A percentile compares a stretch with the other conserved stretches of the same genome.
These are phyloP conservation scores for Camelus dromedarius DNA, from an alignment of 2,113 vertebrate species.

Conservation along the genomic window DNA sequence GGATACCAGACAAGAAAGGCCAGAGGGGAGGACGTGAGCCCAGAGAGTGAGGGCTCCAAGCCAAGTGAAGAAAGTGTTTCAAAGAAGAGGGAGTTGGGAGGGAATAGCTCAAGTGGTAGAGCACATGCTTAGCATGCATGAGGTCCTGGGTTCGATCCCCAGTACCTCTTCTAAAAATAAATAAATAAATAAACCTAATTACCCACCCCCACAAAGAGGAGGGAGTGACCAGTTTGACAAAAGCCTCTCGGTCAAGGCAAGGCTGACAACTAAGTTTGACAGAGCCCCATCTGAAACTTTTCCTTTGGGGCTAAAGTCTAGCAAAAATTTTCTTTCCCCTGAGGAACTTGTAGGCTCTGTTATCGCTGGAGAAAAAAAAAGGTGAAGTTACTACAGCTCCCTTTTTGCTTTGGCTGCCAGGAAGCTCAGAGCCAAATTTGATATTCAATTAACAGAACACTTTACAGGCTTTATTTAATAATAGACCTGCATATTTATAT, in stretches of 20 bases:
- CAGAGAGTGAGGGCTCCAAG: not conserved
- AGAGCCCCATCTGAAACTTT: not conserved
- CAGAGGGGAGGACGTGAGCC: not conserved
- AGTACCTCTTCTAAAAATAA: no score
- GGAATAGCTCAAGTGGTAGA: no score
- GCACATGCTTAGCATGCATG: no score
- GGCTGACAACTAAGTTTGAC: no score
- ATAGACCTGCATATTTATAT: not conserved
- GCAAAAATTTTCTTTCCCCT: not conserved
- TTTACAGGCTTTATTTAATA: not conserved
- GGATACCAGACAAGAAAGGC: not conserved
- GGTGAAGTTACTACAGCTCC: not conserved
- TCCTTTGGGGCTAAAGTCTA: not conserved
- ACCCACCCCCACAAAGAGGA: no score
- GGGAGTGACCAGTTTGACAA: no score
- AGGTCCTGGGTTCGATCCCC: no score
- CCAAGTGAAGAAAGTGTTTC: not conserved
- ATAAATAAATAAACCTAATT: no score
- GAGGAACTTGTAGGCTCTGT: not conserved
- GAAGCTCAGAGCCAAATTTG: conserved; percentile 5
- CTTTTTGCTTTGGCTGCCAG: conserved; percentile 44
- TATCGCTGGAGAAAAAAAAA: not conserved
- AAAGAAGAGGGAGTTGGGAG: not conserved
- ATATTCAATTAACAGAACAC: not conserved
- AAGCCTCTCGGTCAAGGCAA: no score